Evolutionary conservation across 2,113 vertebrate species (phyloP).

Genomic region (Hippolais icterina): DNA sequence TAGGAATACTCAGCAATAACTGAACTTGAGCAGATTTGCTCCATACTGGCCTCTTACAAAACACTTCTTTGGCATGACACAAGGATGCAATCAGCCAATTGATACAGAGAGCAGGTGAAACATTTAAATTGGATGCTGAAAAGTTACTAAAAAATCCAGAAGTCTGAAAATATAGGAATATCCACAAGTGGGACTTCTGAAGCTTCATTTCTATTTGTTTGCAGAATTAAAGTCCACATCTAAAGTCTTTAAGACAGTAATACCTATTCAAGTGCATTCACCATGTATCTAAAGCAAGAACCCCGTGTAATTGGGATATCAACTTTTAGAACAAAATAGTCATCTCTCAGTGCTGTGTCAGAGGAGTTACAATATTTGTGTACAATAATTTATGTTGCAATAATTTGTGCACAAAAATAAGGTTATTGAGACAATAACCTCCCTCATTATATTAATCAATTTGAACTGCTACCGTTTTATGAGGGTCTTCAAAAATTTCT

Average conservation of each 20-base stretch:
- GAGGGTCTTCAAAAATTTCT: conserved; percentile 87
- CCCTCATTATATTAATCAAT: not conserved
- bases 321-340: not conserved
- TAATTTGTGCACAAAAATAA: not conserved
- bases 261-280: not conserved
- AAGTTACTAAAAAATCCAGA: not conserved
- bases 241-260: not conserved
- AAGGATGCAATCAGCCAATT: not conserved
- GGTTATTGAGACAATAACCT: not conserved
- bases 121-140: not conserved
- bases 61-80: not conserved
- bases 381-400: not conserved
- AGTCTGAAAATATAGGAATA: not conserved
- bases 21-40: not conserved
- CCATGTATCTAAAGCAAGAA: not conserved
- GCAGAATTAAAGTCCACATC: not conserved
- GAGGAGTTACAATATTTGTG: not conserved
- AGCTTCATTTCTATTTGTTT: not conserved
- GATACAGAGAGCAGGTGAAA: not conserved
- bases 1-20: not conserved
- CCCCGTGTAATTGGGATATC: not conserved
- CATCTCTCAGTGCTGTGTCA: not conserved
- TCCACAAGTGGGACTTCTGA: not conserved
- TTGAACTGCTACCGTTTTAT: conserved; percentile 78
- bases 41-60: not conserved